These are phyloP conservation scores for Amiota mariae DNA, from an alignment of 2,888 invertebrate genomes.

Conservation along the genomic window DNA sequence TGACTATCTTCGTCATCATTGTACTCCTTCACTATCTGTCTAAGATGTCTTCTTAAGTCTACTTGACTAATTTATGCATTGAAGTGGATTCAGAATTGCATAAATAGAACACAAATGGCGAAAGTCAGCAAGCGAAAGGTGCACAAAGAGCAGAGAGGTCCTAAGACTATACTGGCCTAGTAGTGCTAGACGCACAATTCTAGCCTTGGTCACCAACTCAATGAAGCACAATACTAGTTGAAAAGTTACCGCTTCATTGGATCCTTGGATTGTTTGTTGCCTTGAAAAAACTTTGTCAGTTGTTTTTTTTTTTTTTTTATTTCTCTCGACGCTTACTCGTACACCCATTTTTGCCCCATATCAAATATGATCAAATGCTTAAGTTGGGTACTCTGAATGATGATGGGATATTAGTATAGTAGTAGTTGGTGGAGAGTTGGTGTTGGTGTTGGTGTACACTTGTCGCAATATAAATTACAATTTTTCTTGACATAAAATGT, in stretches of 20 bases:
- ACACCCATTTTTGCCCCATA: not conserved
- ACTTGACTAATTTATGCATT: slow-evolving; percentile 60
- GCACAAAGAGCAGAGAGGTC: slow-evolving; percentile 12
- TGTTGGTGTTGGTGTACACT: not conserved
- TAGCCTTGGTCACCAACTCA: not conserved
- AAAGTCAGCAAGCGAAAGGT: slow-evolving; percentile 45
- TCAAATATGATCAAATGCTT: not conserved
- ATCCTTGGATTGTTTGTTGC: slow-evolving; percentile 1
- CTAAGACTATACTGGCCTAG: too few relatives aligned
- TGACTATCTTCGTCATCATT: too few relatives aligned
- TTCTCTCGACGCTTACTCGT: not conserved
- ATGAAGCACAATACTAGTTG: not conserved
- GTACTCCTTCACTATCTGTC: not conserved
- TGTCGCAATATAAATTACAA: slow-evolving; percentile 23
- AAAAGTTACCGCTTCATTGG: slow-evolving; percentile 15
- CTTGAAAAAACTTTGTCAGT: not conserved
- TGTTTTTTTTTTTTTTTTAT: not conserved
- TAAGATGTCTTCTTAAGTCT: slow-evolving; percentile 35
- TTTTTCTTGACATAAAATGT: slow-evolving; percentile 5
- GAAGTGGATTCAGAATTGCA: slow-evolving; percentile 15
- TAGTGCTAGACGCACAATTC: too few relatives aligned
- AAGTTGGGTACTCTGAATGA: not conserved
- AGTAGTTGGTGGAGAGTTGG: not conserved
- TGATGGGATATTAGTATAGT: not conserved
- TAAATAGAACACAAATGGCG: slow-evolving; percentile 25